Conservation (phyloP, 2,797 vertebrate species). For the Hephaestus fuliginosus region DNA sequence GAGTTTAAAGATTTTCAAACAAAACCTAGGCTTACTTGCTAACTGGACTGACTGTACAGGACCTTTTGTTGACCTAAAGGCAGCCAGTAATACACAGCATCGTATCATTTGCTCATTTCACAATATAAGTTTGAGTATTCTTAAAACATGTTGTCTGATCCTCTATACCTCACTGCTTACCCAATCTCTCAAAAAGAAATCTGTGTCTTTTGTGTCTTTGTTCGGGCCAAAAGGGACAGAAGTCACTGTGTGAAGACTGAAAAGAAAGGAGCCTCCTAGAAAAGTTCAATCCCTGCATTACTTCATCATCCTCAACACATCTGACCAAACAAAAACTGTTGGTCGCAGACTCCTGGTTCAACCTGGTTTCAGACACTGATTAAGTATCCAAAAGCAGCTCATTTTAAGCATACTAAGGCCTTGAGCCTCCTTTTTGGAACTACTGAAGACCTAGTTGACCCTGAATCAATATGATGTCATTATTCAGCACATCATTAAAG, state of each 20-base stretch:
- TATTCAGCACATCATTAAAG: slow-evolving; percentile 35
- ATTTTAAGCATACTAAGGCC: not conserved
- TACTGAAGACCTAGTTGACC: not conserved
- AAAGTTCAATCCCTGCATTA: not conserved
- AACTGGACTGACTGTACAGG: not conserved
- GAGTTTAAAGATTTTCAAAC: not conserved
- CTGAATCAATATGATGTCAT: not conserved
- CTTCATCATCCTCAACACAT: not conserved
- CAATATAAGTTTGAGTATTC: not conserved
- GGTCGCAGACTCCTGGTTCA: not conserved
- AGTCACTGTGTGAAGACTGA: not conserved
- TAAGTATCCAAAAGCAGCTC: not conserved
- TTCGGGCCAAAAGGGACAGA: not conserved
- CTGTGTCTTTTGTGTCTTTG: not conserved
- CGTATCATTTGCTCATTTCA: not conserved
- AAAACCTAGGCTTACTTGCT: not conserved
- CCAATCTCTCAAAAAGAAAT: not conserved
- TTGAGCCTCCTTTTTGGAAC: not conserved
- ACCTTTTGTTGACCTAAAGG: not conserved
- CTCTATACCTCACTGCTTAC: not conserved
- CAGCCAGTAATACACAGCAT: not conserved
- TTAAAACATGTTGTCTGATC: not conserved
- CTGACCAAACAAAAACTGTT: not conserved
- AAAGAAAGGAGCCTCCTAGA: not conserved
- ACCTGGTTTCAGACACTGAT: not conserved